Conservation (phyloP, 1,140 invertebrate species). For the Holotrichia oblita region DNA sequence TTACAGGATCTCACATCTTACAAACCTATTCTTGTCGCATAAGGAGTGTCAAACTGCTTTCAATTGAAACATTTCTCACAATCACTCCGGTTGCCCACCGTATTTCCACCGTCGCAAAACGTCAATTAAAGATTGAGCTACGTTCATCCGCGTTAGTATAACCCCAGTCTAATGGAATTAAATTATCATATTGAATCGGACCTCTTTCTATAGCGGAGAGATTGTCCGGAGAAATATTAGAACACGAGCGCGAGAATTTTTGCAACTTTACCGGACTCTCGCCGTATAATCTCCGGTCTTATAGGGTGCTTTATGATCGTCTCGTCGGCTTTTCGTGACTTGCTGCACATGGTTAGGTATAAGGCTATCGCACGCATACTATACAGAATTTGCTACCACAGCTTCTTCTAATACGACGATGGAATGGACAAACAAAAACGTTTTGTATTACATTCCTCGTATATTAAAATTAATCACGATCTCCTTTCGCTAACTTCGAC, state of each 20-base stretch:
- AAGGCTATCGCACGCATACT: slow-evolving; percentile 13
- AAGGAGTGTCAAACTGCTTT: too few species aligned
- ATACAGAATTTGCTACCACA: not conserved
- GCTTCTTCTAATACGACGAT: not conserved
- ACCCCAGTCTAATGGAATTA: slow-evolving; percentile 6
- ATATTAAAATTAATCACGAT: slow-evolving; percentile 35
- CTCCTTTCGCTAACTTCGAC: not conserved
- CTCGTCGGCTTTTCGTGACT: not conserved
- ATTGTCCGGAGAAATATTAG: not conserved
- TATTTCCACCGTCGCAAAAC: not conserved
- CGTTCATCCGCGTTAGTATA: not conserved
- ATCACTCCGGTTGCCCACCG: too few species aligned
- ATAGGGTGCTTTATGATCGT: not conserved
- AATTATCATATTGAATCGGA: slow-evolving; percentile 19
- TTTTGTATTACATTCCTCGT: slow-evolving; percentile 15
- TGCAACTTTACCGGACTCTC: not conserved
- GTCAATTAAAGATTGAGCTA: slow-evolving; percentile 27
- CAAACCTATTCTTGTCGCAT: too few species aligned
- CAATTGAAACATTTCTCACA: too few species aligned
- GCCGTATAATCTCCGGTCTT: slow-evolving; percentile 8
- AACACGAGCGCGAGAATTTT: slow-evolving; percentile 19
- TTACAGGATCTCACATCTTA: too few species aligned
- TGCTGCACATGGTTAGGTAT: not conserved
- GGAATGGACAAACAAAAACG: not conserved
- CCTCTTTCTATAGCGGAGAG: not conserved